Base-by-base conservation (phyloP, 2,797 vertebrate genomes). In the Tolypeutes matacus region DNA sequence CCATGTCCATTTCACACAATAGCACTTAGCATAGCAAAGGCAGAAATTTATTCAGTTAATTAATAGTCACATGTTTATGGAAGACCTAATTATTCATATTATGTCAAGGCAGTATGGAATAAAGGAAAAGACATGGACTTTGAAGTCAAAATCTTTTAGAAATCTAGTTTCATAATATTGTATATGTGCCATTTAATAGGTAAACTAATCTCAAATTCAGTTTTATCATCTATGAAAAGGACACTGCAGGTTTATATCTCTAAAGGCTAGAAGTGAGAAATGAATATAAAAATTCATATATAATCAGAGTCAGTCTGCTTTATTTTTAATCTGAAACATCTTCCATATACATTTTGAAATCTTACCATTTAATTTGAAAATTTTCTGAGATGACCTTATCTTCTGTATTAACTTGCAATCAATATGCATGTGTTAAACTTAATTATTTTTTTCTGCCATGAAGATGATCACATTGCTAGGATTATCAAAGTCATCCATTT, bases 61-160 rank as follows among this genome's bases (percentile, higher is more conserved):
- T 88, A 89, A 27, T 14, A 25, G 12, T 21, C 13, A 3, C 7
- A 2, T 25, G 20, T 14, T 62, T 36, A 53, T 1, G 1, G 36
- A 83, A 4, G 0, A 7, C 1, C n/a, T 13, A 49, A 78, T 6
- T 7, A n/a, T 58, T 31, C 39, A 39, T 39, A 7, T 39, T 7
- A 39, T 39, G 3, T 39, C 39, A 39, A 39, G 39, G 39, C 39
- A 39, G 39, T 39, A 39, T 39, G 39, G 39, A 25, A 18, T 51
- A 65, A 53, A 51, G 34, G 46, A 93, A 39, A 62, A 25, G 81
- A 34, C 11, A 27, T 46, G 15, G 39, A 97, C 36, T 95, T 62
- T 0, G 91, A 49, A 78, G 9, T 8, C 14, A n/a, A 56, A 3
- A 53, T 53, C 51, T 49, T 46, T 70, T 39, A 39, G 34, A 93